These are phyloP conservation scores for Trematocara unimaculatum DNA, from an alignment of 2,113 vertebrate species.

Conservation along the genomic window DNA sequence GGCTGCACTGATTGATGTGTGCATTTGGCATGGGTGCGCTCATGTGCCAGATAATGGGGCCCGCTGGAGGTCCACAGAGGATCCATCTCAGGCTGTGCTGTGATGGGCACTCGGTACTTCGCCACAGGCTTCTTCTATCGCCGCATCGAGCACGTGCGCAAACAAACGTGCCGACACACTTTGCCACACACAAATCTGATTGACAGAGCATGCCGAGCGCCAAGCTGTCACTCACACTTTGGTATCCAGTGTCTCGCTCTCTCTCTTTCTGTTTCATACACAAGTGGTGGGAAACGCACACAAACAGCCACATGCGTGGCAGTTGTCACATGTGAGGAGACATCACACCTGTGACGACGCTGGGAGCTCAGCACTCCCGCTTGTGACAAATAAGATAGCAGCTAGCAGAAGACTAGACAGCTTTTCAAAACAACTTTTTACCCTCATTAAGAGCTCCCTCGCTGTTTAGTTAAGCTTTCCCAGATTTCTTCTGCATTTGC, in stretches of 20 bases:
- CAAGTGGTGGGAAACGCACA: neutral
- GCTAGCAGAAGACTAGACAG: neutral
- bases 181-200: slow-evolving; percentile 6
- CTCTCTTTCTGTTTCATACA: neutral
- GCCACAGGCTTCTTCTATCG: slow-evolving; percentile 13
- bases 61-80: slow-evolving; percentile 26
- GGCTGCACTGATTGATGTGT: slow-evolving; percentile 13
- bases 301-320: neutral
- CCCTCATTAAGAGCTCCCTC: slow-evolving; percentile 31
- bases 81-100: slow-evolving; percentile 15
- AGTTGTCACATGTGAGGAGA: slow-evolving; percentile 20
- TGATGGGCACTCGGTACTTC: slow-evolving; percentile 36
- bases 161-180: neutral
- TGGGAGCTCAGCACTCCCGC: neutral
- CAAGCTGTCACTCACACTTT: slow-evolving; percentile 55
- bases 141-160: neutral
- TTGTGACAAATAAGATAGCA: neutral
- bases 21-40: neutral
- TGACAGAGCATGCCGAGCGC: slow-evolving; percentile 43
- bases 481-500: neutral
- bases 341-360: slow-evolving; percentile 11
- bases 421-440: slow-evolving; percentile 2
- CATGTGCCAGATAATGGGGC: slow-evolving; percentile 37
- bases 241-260: neutral
- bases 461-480: slow-evolving; percentile 13